Evolutionary conservation across 2,797 vertebrate species (phyloP), one percentile per base, ranked within the genome.

Genomic region (Neosalanx taihuensis): DNA sequence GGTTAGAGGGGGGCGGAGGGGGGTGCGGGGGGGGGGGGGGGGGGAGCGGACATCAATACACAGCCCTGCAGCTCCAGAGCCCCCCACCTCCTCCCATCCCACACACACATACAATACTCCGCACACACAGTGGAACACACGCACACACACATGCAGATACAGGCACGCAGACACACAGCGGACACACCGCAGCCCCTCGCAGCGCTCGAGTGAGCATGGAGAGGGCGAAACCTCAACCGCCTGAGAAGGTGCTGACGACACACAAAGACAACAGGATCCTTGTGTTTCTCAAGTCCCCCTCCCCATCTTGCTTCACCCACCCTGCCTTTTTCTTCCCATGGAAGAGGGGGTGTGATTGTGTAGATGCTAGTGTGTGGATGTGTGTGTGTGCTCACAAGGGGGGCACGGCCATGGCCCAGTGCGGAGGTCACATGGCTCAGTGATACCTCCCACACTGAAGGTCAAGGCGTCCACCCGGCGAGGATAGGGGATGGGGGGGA

Each of bases 181-280:
- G 60, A 64, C 56, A 72, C 53, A 71, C 12, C 70, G 81, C 56
- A 64, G 78, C 79, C 82, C 67, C 80, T 82, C 59, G 81, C 81
- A 86, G 77, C 67, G 80, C 89, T 83, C 69, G 75, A 82, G 85
- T 89, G 81, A 88, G 84, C 87, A 85, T 71, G 57, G 85, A 87
- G 85, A 86, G 84, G 83, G 69, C 70, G 83, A 88, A 90, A 90
- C 87, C 79, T 88, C 88, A 90, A 89, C 84, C 77, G 85, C 89
- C 89, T 90, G 90, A 89, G 90, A 91, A 90, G 90, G 87, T 89
- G 88, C 90, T 90, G 88, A 90, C 87, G 84, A 88, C 86, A 88
- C 86, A 89, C 85, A 89, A 88, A 90, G 86, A 87, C 85, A 82
- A 89, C 84, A 83, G 80, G 86, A 89, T 85, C 88, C 84, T 86